Percentiles rank a stretch among this genome's conserved stretches.
phyloP scores from a whole-genome alignment of 2,113 vertebrate genomes.

The Mesitornis unicolor region DNA sequence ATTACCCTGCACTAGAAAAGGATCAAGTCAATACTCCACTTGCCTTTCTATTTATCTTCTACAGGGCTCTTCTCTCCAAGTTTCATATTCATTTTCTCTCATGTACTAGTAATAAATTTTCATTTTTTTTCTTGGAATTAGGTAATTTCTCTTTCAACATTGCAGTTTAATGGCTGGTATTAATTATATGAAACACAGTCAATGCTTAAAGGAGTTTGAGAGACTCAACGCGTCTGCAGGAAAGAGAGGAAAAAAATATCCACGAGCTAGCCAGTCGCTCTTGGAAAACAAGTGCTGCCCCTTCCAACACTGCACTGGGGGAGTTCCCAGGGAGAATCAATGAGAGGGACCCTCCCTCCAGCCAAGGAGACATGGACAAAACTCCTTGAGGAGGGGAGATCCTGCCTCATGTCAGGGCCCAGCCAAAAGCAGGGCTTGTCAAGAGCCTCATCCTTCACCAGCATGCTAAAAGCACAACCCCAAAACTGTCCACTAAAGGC shows the following conservation, averaged over 20 bases:
- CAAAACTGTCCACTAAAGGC: background rate
- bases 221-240: constrained; percentile 11
- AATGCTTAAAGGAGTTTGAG: constrained; percentile 45
- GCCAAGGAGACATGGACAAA: background rate
- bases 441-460: background rate
- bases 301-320: accelerated
- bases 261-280: background rate
- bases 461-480: background rate
- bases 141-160: constrained; percentile 73
- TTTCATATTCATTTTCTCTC: constrained; percentile 71
- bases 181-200: constrained; percentile 71
- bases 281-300: background rate
- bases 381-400: background rate
- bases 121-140: constrained; percentile 70
- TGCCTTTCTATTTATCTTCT: constrained; percentile 79
- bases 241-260: background rate
- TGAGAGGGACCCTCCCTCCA: background rate
- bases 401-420: background rate
- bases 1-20: constrained; percentile 77
- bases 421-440: background rate
- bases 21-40: constrained; percentile 79
- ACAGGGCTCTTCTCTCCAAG: constrained; percentile 47
- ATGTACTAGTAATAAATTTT: constrained; percentile 73
- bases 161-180: constrained; percentile 71
- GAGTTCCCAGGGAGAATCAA: background rate